Evolutionary conservation across 2,797 vertebrate genomes (phyloP).

Genomic region (Centropyge bicolor): DNA sequence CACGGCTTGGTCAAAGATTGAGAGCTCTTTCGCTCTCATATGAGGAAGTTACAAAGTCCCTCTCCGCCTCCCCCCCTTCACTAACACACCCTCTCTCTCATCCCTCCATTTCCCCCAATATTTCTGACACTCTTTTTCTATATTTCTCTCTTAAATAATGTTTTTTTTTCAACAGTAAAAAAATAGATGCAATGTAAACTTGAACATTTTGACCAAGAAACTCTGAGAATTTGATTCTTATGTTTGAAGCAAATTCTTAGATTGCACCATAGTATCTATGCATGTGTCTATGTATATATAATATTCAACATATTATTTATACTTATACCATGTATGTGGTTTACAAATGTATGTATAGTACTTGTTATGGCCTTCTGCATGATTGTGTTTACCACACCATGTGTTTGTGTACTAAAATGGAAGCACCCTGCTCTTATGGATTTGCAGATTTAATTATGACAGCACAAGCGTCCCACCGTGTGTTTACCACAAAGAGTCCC

Average conservation of each 20-base stretch:
- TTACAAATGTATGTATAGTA: background rate
- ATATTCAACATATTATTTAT: background rate
- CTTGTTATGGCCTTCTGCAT: background rate
- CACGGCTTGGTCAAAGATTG: slow-evolving; percentile 69
- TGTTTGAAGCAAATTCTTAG: background rate
- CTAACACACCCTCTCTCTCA: background rate
- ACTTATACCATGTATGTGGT: background rate
- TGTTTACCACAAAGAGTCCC: slow-evolving; percentile 83
- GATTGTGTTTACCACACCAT: slow-evolving; percentile 53
- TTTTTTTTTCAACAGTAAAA: background rate
- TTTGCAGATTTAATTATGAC: slow-evolving; percentile 86
- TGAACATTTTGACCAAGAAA: background rate
- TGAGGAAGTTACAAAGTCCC: slow-evolving; percentile 63
- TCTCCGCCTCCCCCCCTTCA: background rate
- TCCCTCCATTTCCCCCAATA: background rate
- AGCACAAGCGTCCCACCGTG: slow-evolving; percentile 75
- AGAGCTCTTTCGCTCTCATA: slow-evolving; percentile 68
- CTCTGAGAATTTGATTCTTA: background rate
- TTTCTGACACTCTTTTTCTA: background rate
- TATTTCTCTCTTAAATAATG: background rate
- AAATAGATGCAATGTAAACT: background rate
- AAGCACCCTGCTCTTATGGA: slow-evolving; percentile 74
- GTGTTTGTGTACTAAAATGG: slow-evolving; percentile 64
- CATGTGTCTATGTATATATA: background rate
- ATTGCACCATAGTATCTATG: background rate